Evolutionary conservation across 23 tunicate species (phyloP).

Genomic region (Ascidia mentula): DNA sequence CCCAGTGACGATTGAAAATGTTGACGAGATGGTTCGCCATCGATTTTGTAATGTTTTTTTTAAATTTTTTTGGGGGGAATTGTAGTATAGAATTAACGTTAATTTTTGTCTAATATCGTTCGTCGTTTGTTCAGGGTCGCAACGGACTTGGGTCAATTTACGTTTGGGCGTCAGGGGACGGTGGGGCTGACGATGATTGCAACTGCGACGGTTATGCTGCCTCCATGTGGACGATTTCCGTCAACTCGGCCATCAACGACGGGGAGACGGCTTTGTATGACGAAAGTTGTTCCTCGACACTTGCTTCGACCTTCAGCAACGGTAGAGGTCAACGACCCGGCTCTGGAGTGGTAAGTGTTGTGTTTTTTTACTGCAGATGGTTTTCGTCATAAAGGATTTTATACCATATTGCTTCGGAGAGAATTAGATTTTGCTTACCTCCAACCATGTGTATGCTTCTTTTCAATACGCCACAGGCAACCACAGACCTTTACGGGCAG

Average conservation of each 20-base stretch:
- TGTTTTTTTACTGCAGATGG: not conserved
- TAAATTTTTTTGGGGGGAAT: too few relatives aligned
- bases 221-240: slow-evolving; percentile 99
- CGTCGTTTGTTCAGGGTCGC: slow-evolving; percentile 52
- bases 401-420: not conserved
- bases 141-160: slow-evolving; percentile 91
- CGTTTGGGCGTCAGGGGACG: slow-evolving; percentile 99
- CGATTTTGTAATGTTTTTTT: too few relatives aligned
- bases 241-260: slow-evolving; percentile 98
- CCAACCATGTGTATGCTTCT: too few relatives aligned
- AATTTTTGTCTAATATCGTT: too few relatives aligned
- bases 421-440: too few relatives aligned
- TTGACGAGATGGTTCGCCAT: too few relatives aligned
- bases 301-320: slow-evolving; percentile 97
- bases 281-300: slow-evolving; percentile 97
- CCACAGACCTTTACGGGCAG: slow-evolving; percentile 96
- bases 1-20: too few relatives aligned
- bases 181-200: slow-evolving; percentile 96
- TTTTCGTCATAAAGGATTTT: not conserved
- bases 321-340: slow-evolving; percentile 75
- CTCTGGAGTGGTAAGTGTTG: slow-evolving; percentile 85
- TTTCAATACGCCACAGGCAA: slow-evolving; percentile 59
- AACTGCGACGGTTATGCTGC: slow-evolving; percentile 99
- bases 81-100: too few relatives aligned
- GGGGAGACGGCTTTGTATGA: slow-evolving; percentile 98